Conservation (phyloP, 64 coral and sea anemone species). For the Montipora cactus region DNA sequence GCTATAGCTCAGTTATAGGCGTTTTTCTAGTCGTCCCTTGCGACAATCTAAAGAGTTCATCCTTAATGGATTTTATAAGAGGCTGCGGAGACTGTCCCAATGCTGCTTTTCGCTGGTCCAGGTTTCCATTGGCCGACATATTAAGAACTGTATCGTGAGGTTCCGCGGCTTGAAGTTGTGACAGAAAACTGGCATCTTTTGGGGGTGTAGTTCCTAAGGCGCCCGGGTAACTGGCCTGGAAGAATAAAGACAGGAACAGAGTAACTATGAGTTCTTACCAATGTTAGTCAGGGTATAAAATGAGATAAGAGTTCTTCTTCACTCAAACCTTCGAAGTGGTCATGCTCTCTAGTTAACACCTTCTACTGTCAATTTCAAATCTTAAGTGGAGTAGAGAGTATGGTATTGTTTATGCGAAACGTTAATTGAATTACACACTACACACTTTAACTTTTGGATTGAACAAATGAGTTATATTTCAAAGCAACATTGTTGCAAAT, state of each 20-base stretch:
- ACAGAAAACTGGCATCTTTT: conserved; percentile 77
- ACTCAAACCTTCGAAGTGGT: too few species aligned
- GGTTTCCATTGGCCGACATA: conserved; percentile 47
- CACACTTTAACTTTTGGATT: too few species aligned
- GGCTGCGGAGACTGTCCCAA: conserved; percentile 89
- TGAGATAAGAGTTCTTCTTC: too few species aligned
- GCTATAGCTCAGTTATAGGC: conserved; percentile 88
- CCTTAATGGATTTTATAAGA: conserved; percentile 88
- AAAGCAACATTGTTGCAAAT: too few species aligned
- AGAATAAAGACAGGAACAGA: neutral
- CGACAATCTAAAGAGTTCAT: conserved; percentile 81
- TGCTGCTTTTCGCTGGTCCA: conserved; percentile 47
- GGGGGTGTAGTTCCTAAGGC: conserved; percentile 81
- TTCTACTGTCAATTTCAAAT: too few species aligned
- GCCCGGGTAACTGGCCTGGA: conserved; percentile 78
- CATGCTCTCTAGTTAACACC: too few species aligned
- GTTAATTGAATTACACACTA: too few species aligned
- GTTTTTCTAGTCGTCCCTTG: conserved; percentile 78
- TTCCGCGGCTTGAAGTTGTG: conserved; percentile 54
- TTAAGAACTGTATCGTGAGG: conserved; percentile 85
- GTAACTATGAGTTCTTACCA: neutral
- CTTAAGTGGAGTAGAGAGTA: too few species aligned
- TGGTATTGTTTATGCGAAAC: too few species aligned
- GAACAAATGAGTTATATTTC: too few species aligned
- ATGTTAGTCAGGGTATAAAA: too few species aligned